Evolutionary conservation across 2,113 vertebrate genomes (phyloP), one percentile per base, ranked within the genome.

Genomic region (Himantopus leucocephalus): DNA sequence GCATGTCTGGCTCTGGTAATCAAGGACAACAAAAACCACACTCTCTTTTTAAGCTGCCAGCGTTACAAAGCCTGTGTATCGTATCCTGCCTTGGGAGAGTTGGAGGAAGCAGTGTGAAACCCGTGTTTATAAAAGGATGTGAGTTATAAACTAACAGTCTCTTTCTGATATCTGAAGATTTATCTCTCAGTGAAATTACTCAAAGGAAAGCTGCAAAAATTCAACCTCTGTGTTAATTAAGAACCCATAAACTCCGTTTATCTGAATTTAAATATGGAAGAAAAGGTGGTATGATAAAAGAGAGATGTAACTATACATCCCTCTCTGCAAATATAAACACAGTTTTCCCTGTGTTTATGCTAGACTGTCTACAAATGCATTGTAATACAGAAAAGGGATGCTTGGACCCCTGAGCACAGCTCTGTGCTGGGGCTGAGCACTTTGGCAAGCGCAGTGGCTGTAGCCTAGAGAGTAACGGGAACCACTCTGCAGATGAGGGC

Each of bases 81-180:
- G 85, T 90, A 83, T 93, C 78, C 90, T 94, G 90, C 95, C 66
- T 91, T 35, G 59, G 71, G 53, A 91, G 74, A 78, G 75, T 7
- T 92, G 72, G 77, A 96, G 95, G 92, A 97, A 95, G 77, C 70
- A 80, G 70, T 29, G 50, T 78, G 91, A 92, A 92, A 52, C 22
- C 50, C 2, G 1, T 92, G 88, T 96, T 95, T 96, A 94, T 93
- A 91, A 71, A 96, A 94, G 73, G 86, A 95, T 94, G 68, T 89
- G 68, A 84, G 50, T 72, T 85, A 94, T 94, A 95, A 91, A 95
- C 91, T 85, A 96, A 86, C 77, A 66, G 35, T 91, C 73, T 71
- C 60, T 78, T 92, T 93, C 85, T 84, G 95, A 55, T 96, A 90
- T 73, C 71, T 92, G 78, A 74, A 93, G 64, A 88, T 95, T 88